Conservation (phyloP, 2,797 vertebrate species). For the Falco rusticolus region DNA sequence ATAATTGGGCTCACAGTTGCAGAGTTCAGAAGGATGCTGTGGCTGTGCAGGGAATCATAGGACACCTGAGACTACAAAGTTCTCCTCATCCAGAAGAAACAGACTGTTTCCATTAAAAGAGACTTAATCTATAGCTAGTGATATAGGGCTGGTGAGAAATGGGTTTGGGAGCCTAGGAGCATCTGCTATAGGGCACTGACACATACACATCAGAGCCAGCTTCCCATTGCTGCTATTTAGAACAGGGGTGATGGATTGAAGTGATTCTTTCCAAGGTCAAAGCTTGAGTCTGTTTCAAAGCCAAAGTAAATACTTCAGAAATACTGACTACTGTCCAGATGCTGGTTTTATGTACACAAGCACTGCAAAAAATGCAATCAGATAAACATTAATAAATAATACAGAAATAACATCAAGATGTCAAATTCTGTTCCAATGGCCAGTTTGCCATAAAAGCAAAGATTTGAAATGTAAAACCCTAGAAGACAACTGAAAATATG, state of each 20-base stretch:
- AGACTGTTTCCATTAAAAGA: neutral
- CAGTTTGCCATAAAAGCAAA: neutral
- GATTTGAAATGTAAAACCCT: neutral
- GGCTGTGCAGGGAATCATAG: neutral
- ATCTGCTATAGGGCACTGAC: neutral
- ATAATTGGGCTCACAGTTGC: too few relatives aligned
- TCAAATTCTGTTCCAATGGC: neutral
- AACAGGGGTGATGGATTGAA: neutral
- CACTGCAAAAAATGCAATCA: neutral
- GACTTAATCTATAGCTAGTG: neutral
- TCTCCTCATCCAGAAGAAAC: neutral
- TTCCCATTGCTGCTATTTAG: neutral
- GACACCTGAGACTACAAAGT: accelerated
- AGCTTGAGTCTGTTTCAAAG: neutral
- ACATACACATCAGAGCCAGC: neutral
- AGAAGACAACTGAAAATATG: neutral
- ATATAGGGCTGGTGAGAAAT: neutral
- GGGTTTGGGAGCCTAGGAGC: neutral
- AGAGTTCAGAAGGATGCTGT: neutral
- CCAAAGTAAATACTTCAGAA: neutral
- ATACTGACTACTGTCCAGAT: neutral
- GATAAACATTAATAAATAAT: neutral
- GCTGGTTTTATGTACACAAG: neutral
- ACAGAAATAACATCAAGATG: neutral
- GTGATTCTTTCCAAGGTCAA: neutral